Conservation (phyloP, 1,140 invertebrate species). For the Sitobion miscanthi region DNA sequence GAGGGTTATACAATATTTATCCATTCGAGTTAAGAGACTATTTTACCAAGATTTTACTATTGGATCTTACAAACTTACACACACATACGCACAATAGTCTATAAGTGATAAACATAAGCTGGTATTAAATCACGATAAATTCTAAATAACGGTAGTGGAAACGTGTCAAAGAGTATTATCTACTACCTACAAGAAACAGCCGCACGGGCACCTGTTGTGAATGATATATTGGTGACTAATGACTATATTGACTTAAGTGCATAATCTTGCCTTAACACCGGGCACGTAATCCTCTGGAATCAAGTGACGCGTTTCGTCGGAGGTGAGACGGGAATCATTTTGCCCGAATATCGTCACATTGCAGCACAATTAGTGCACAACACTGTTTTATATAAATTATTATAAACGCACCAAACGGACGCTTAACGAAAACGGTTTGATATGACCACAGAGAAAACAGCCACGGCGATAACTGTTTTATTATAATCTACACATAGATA, state of each 20-base stretch:
- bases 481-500: too few relatives aligned
- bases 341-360: neutral
- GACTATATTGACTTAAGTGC: neutral
- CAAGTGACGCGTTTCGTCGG: neutral
- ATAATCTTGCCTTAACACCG: neutral
- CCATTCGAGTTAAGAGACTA: neutral
- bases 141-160: neutral
- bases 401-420: neutral
- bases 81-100: too few relatives aligned
- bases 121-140: neutral
- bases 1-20: neutral
- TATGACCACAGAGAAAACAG: neutral
- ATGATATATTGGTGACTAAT: neutral
- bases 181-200: neutral
- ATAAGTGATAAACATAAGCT: neutral
- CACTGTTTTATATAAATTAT: neutral
- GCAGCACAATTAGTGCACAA: neutral
- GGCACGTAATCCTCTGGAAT: neutral
- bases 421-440: neutral
- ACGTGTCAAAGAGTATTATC: neutral
- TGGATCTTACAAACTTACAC: neutral
- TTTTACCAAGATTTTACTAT: neutral
- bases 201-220: neutral
- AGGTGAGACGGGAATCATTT: neutral
- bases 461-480: too few relatives aligned